A percentile compares a stretch with the other conserved stretches of the same genome.
These are phyloP conservation scores for Psix sp. DNA, from an alignment of 1,140 invertebrate genomes.

Conservation along the genomic window DNA sequence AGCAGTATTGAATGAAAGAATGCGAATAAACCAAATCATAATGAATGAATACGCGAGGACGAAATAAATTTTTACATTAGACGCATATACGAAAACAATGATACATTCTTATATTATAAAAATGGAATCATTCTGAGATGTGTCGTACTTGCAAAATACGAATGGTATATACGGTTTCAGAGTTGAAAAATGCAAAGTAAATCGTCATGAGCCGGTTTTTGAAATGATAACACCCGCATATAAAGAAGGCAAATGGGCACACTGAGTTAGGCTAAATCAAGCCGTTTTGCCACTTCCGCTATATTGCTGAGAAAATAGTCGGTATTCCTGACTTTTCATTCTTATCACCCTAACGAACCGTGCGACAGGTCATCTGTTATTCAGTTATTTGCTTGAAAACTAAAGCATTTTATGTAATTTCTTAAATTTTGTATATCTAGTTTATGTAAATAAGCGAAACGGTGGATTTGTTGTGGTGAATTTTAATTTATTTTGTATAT, in stretches of 20 bases:
- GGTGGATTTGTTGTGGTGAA: too few species aligned
- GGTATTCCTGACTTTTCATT: slow-evolving; percentile 61
- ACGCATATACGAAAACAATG: too few species aligned
- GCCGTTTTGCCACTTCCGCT: slow-evolving; percentile 64
- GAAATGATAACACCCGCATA: slow-evolving; percentile 72
- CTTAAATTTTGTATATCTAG: slow-evolving; percentile 6
- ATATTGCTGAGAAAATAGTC: slow-evolving; percentile 66
- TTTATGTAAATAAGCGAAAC: too few species aligned
- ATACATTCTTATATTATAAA: too few species aligned
- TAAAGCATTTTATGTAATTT: neutral
- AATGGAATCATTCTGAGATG: too few species aligned
- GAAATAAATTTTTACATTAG: too few species aligned
- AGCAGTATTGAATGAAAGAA: too few species aligned
- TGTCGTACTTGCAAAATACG: too few species aligned
- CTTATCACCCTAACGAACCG: slow-evolving; percentile 60
- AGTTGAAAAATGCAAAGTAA: slow-evolving; percentile 52
- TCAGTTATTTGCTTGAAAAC: slow-evolving; percentile 57
- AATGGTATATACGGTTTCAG: too few species aligned
- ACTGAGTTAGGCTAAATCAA: slow-evolving; percentile 23
- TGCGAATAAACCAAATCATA: too few species aligned
- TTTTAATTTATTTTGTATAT: too few species aligned
- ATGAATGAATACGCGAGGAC: too few species aligned
- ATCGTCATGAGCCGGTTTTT: slow-evolving; percentile 56
- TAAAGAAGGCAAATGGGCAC: slow-evolving; percentile 30
- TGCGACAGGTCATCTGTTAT: slow-evolving; percentile 55